These are phyloP conservation scores for Drosophila neonasuta DNA, from an alignment of 2,888 invertebrate species.

Conservation along the genomic window DNA sequence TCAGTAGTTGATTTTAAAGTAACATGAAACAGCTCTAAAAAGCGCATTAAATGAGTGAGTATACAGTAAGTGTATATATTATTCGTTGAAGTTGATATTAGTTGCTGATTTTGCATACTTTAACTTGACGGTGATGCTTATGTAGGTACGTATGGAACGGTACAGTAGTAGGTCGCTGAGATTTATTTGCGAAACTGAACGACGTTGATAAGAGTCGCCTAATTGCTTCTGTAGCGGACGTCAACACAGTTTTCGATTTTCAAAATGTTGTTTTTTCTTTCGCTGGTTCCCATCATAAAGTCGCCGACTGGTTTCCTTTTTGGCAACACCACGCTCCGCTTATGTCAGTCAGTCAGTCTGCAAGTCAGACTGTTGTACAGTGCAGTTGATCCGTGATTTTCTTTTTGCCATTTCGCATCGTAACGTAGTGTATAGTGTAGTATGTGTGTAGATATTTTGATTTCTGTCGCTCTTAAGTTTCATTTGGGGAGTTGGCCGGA, in stretches of 20 bases:
- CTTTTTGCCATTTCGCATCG: conserved; percentile 61
- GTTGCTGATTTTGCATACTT: conserved; percentile 41
- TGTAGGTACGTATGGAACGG: conserved; percentile 5
- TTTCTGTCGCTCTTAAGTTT: conserved; percentile 56
- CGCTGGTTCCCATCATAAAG: conserved; percentile 71
- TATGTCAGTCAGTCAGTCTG: conserved; percentile 58
- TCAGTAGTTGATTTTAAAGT: not conserved
- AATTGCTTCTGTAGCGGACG: conserved; percentile 71
- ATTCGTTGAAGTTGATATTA: conserved; percentile 21
- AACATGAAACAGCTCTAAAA: not conserved
- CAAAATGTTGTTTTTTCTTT: conserved; percentile 41
- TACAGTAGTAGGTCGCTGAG: conserved; percentile 59
- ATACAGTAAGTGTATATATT: conserved; percentile 17
- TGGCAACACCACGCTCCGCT: conserved; percentile 67
- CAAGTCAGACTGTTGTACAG: conserved; percentile 4
- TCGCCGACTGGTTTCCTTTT: conserved; percentile 74
- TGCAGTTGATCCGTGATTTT: conserved; percentile 46
- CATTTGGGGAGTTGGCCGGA: conserved; percentile 60
- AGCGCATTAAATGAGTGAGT: not conserved
- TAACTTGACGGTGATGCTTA: conserved; percentile 21
- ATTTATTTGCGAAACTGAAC: conserved; percentile 58
- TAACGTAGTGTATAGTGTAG: not conserved
- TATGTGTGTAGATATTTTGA: conserved; percentile 32
- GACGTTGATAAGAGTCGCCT: conserved; percentile 65
- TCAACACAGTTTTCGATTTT: conserved; percentile 66